These are phyloP conservation scores for Psittacula echo DNA, from an alignment of 2,797 vertebrate species.

Conservation along the genomic window DNA sequence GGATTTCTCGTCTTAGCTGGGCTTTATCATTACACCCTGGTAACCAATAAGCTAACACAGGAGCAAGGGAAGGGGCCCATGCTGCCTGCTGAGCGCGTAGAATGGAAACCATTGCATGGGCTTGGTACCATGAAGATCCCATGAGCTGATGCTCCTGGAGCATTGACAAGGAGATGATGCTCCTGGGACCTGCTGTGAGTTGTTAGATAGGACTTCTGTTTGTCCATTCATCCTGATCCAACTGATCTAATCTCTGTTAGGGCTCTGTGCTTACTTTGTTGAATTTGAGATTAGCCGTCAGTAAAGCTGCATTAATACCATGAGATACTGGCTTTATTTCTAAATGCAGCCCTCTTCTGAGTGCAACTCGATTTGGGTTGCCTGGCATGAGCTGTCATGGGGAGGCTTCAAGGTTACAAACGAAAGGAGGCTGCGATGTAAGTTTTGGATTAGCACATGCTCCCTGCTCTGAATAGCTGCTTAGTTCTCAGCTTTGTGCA, in stretches of 20 bases:
- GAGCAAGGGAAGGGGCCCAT: neutral
- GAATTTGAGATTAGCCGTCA: neutral
- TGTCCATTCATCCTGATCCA: neutral
- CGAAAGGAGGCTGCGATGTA: neutral
- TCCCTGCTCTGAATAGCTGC: neutral
- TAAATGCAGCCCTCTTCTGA: neutral
- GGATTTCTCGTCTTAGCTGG: neutral
- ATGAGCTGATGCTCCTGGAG: neutral
- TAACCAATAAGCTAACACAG: neutral
- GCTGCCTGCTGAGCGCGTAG: neutral
- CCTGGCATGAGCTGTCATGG: neutral
- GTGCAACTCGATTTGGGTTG: neutral
- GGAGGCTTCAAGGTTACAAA: neutral
- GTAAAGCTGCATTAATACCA: neutral
- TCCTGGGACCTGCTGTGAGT: neutral
- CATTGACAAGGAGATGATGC: accelerated
- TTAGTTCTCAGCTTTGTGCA: neutral
- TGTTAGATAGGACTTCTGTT: neutral
- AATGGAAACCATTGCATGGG: neutral
- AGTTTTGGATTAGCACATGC: neutral
- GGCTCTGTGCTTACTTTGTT: neutral
- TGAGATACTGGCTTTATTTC: neutral
- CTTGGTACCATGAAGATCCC: neutral
- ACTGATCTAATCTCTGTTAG: neutral
- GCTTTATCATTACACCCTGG: accelerated